A percentile compares a stretch with the other conserved stretches of the same genome.
These are phyloP conservation scores for Bellardia pandia DNA, from an alignment of 2,888 invertebrate species.

Conservation along the genomic window DNA sequence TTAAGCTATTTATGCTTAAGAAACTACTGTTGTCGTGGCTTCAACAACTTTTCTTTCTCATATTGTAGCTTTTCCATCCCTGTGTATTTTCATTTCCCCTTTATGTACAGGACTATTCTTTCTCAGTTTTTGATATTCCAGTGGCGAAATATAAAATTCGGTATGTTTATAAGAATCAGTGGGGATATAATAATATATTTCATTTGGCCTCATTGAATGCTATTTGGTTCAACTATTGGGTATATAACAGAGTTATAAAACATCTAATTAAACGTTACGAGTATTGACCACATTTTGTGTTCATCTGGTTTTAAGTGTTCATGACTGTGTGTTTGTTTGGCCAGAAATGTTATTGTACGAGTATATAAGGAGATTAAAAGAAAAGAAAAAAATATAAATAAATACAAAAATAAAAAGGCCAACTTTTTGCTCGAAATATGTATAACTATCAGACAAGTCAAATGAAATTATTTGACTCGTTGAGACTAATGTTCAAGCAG, in stretches of 20 bases:
- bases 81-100: too few relatives aligned
- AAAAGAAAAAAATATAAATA: not conserved
- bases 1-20: too few relatives aligned
- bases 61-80: too few relatives aligned
- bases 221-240: too few relatives aligned
- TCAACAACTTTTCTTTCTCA: too few relatives aligned
- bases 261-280: too few relatives aligned
- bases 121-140: not conserved
- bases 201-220: slow-evolving; percentile 10
- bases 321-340: not conserved
- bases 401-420: not conserved
- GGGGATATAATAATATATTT: slow-evolving; percentile 35
- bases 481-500: too few relatives aligned
- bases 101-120: too few relatives aligned
- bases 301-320: not conserved
- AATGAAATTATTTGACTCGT: too few relatives aligned
- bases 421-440: not conserved
- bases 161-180: not conserved
- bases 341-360: not conserved
- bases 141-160: slow-evolving; percentile 8
- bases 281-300: not conserved
- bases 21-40: too few relatives aligned
- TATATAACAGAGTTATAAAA: too few relatives aligned
- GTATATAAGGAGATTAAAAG: not conserved
- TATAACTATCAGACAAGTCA: too few relatives aligned